phyloP scores from a whole-genome alignment of 1,140 invertebrate species.

The Drosophila subobscura region DNA sequence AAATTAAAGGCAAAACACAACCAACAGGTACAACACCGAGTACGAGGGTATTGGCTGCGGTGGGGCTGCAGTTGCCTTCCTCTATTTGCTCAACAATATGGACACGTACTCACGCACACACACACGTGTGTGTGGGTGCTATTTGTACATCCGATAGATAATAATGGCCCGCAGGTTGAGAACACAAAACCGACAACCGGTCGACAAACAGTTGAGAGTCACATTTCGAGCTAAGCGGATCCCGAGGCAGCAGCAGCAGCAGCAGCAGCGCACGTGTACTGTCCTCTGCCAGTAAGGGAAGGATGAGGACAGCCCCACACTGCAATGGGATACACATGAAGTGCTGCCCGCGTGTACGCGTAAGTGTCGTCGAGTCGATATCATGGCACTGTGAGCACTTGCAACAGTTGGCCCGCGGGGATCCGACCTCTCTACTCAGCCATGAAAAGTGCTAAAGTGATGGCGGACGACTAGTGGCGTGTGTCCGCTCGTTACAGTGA shows the following conservation, averaged over 20 bases:
- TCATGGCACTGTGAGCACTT: too few species aligned
- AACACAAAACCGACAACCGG: not conserved
- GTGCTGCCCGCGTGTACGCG: too few species aligned
- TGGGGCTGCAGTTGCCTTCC: too few species aligned
- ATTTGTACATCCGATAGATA: slow-evolving; percentile 54
- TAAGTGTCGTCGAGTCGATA: too few species aligned
- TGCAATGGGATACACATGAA: too few species aligned
- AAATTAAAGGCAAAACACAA: too few species aligned
- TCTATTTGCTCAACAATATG: slow-evolving; percentile 64
- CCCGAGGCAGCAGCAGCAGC: slow-evolving; percentile 1
- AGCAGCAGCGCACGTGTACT: slow-evolving; percentile 1
- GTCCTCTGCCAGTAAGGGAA: too few species aligned
- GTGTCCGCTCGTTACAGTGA: too few species aligned
- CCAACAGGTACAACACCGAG: not conserved
- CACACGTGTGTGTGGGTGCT: slow-evolving; percentile 21
- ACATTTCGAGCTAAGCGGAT: slow-evolving; percentile 19
- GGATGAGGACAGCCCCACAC: too few species aligned
- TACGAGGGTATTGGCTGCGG: slow-evolving; percentile 27
- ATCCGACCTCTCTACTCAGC: too few species aligned
- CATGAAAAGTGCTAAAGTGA: slow-evolving; percentile 14
- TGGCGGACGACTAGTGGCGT: too few species aligned
- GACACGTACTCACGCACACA: slow-evolving; percentile 52
- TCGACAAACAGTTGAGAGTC: slow-evolving; percentile 22
- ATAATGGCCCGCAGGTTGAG: slow-evolving; percentile 48
- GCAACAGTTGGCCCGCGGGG: too few species aligned